Percentiles rank a stretch among this genome's conserved stretches.
Conservation (phyloP, 2,888 invertebrate genomes). For the Hirtodrosophila duncani region DNA sequence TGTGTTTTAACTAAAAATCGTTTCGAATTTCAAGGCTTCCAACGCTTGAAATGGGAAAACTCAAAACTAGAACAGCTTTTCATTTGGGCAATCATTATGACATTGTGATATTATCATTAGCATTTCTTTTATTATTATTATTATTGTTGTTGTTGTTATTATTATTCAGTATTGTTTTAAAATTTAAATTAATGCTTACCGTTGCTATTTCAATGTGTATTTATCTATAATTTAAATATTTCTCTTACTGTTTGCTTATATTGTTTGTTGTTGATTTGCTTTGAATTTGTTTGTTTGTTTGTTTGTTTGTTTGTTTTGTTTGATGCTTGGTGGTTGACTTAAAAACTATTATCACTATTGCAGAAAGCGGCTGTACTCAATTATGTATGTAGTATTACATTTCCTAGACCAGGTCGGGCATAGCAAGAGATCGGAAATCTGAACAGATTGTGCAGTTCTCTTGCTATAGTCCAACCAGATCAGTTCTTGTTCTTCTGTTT, state of each 20-base stretch:
- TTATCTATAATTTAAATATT: conserved; percentile 50
- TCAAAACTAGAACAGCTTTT: conserved; percentile 11
- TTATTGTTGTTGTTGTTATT: conserved; percentile 15
- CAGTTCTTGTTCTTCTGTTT: conserved; percentile 40
- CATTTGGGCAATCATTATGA: conserved; percentile 8
- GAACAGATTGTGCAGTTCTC: conserved; percentile 36
- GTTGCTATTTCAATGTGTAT: conserved; percentile 55
- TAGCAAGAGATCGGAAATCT: neutral
- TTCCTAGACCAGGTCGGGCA: conserved; percentile 4
- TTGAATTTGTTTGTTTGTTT: conserved; percentile 33
- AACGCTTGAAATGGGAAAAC: conserved; percentile 9
- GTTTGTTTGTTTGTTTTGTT: conserved; percentile 45
- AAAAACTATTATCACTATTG: conserved; percentile 79
- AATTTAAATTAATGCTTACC: conserved; percentile 47
- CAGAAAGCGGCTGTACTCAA: conserved; percentile 76
- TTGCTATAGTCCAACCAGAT: conserved; percentile 46
- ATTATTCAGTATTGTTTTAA: conserved; percentile 6
- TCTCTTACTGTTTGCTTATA: conserved; percentile 33
- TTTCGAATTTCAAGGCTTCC: conserved; percentile 3
- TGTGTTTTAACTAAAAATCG: conserved; percentile 21
- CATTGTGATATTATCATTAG: conserved; percentile 10
- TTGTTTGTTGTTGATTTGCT: conserved; percentile 31
- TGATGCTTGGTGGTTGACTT: conserved; percentile 63
- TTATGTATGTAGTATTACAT: conserved; percentile 34
- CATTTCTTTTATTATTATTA: conserved; percentile 11